Evolutionary conservation across 2,888 invertebrate species (phyloP).

Genomic region (Phengaris arion): DNA sequence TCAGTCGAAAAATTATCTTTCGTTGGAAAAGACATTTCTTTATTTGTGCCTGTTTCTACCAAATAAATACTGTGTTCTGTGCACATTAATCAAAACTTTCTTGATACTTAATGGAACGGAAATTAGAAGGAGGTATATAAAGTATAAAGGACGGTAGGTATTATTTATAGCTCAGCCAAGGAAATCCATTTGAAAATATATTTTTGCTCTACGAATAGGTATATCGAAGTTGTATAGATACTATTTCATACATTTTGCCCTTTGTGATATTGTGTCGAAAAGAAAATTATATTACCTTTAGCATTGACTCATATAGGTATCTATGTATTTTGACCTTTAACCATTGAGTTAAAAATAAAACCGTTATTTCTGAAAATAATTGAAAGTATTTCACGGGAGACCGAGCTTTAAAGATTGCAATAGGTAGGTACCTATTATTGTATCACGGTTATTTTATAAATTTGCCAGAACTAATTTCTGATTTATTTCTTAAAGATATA

Average conservation of each 20-base stretch:
- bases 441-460: too few relatives aligned
- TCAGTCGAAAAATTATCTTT: background rate
- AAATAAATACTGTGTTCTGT: conserved; percentile 5
- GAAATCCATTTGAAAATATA: background rate
- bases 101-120: conserved; percentile 26
- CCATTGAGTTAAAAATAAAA: background rate
- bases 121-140: conserved; percentile 22
- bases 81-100: conserved; percentile 10
- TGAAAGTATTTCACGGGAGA: too few relatives aligned
- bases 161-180: conserved; percentile 20
- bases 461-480: too few relatives aligned
- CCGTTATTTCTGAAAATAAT: background rate
- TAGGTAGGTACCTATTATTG: too few relatives aligned
- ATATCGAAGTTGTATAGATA: background rate
- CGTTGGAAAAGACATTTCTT: conserved; percentile 4
- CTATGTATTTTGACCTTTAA: background rate
- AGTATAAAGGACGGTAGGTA: conserved; percentile 5
- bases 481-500: too few relatives aligned
- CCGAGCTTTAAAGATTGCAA: too few relatives aligned
- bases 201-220: conserved; percentile 2
- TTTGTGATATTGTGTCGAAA: background rate
- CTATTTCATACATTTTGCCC: background rate
- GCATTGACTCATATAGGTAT: background rate
- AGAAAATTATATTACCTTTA: conserved; percentile 1
- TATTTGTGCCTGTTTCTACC: background rate